Evolutionary conservation across 2,888 invertebrate genomes (phyloP), one percentile per base, ranked within the genome.

Genomic region (Nemotelus nigrinus): DNA sequence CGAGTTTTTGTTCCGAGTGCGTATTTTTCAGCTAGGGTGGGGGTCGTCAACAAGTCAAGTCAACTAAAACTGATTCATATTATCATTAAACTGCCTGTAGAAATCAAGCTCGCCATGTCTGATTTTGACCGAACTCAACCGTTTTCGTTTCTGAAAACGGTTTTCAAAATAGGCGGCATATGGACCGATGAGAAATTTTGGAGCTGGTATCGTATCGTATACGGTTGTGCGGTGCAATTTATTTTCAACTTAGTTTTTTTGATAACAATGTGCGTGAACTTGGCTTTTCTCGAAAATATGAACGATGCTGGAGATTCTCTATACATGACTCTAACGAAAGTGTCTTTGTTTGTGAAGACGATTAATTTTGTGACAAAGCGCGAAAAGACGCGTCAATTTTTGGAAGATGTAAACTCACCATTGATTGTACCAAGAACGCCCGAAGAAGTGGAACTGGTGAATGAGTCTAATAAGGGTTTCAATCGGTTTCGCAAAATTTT

Each of bases 271-370:
- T 6, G 8, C 5, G 43, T 63, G 39, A 63, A 63, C 7, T 63
- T 63, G 63, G 43, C 63, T 4, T 63, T n/a, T 3, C 8, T 43
- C 39, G 3, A 39, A 4, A 63, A 41, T 3, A 63, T 63, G 3
- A 43, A 63, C 8, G 43, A 63, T 2, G 43, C 43, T 7, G 43
- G 41, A n/a, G 63, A 63, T 8, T 8, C 6, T 43, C 63, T 63
- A 5, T 63, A 63, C 63, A 63, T 63, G 63, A 63, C 63, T 41
- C 43, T 63, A 8, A 63, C 63, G 5, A 63, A 43, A 25, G 63
- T 25, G 0, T 63, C 63, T 5, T 43, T 63, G 63, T 7, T 63
- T 3, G 63, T 4, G 1, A 63, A 25, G 43, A 25, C 5, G 39
- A 25, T 25, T 3, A 41, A n/a, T 41, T 41, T 41, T 5, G 7